phyloP scores from a whole-genome alignment of 1,140 invertebrate species.

The Batillaria attramentaria region DNA sequence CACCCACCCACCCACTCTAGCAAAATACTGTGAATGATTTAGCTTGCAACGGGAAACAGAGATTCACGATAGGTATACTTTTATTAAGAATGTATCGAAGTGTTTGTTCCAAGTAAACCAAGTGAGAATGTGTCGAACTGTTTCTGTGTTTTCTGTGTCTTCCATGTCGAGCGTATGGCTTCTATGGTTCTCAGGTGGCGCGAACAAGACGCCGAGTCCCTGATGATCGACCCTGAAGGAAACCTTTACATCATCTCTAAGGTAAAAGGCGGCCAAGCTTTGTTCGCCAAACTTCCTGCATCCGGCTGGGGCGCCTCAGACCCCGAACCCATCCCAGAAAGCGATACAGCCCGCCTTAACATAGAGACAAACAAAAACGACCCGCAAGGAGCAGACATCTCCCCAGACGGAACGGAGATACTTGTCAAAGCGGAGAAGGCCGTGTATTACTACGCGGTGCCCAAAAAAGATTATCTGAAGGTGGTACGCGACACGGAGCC shows the following conservation, averaged over 20 bases:
- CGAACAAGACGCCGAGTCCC: constrained; percentile 50
- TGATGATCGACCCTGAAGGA: constrained; percentile 50
- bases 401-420: constrained; percentile 50
- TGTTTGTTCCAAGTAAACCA: too few relatives aligned
- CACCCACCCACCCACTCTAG: too few relatives aligned
- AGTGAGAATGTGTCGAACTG: too few relatives aligned
- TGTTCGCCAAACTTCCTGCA: constrained; percentile 47
- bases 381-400: constrained; percentile 55
- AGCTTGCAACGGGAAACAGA: too few relatives aligned
- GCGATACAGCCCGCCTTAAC: constrained; percentile 38
- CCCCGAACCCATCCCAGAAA: constrained; percentile 27
- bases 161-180: too few relatives aligned
- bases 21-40: too few relatives aligned
- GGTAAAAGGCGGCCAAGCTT: constrained; percentile 39
- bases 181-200: too few relatives aligned
- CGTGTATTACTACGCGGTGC: constrained; percentile 15
- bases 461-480: constrained; percentile 39
- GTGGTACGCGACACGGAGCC: constrained; percentile 20
- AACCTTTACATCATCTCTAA: constrained; percentile 57
- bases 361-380: constrained; percentile 44
- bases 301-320: constrained; percentile 44
- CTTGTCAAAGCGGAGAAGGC: constrained; percentile 48
- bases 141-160: too few relatives aligned
- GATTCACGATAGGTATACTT: too few relatives aligned
- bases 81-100: too few relatives aligned